Evolutionary conservation across 2,888 invertebrate genomes (phyloP), one percentile per base, ranked within the genome.

Genomic region (Caradrina kadenii): DNA sequence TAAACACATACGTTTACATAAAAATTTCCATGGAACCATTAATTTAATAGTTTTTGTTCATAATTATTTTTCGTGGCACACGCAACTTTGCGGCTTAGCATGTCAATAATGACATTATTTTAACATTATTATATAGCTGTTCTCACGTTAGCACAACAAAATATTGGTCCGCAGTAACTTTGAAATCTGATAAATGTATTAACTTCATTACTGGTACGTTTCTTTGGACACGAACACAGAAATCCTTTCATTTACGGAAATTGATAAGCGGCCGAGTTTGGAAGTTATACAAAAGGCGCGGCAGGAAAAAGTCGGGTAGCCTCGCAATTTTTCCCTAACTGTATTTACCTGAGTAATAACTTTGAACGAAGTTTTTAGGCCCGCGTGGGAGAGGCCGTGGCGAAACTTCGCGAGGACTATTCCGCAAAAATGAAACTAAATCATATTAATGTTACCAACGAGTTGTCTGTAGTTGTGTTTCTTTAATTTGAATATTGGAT

Each of bases 291-390:
- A 90, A 89, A 74, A 85, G 84, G 73, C 58, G 64, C 64, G 71
- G 68, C 69, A 73, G 64, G 81, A 81, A 81, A 83, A 84, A 89
- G 81, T 82, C 75, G 79, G 82, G 68, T 58, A 85, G 83, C 80
- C 70, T 77, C 86, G 86, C 85, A 87, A 85, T 88, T 89, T 89
- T 89, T 86, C 87, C 86, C 76, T 87, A 90, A 91, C 89, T 90
- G 86, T 90, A 90, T 91, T 91, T 92, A 91, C 91, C 90, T 92
- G 88, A 88, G 90, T 91, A 89, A 91, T 90, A 92, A 91, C 91
- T 91, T 89, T 69, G 79, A 63, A 73, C 42, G 73, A 90, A 89
- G 80, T 91, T 92, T 89, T 83, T 80, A 82, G 83, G 73, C 80
- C 84, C 78, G 84, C 73, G 77, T 80, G 79, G 87, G 83, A 81